A percentile compares a stretch with the other conserved stretches of the same genome.
Conservation (phyloP, 2,113 vertebrate genomes). For the Cinclus cinclus region DNA sequence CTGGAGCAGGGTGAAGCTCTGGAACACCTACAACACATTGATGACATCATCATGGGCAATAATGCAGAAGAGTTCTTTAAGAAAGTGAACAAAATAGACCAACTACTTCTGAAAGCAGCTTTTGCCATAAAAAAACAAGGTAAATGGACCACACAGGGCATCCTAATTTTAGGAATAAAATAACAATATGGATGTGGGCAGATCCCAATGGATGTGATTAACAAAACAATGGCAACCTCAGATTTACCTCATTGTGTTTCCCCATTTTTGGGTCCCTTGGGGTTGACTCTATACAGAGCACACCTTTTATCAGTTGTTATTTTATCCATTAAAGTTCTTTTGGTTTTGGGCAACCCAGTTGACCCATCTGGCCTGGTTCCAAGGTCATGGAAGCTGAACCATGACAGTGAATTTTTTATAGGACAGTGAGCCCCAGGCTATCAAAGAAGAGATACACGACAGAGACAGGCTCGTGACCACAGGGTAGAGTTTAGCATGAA, state of each 20-base stretch:
- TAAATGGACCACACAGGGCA: neutral
- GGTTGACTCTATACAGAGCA: too few species aligned
- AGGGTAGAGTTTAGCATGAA: neutral
- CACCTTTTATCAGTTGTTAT: too few species aligned
- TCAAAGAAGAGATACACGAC: neutral
- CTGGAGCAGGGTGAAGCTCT: neutral
- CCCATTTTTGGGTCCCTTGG: too few species aligned
- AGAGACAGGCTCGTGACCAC: rapidly evolving
- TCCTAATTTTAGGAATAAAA: neutral
- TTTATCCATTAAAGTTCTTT: too few species aligned
- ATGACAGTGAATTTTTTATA: neutral
- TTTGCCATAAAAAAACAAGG: neutral
- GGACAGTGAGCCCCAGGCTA: neutral
- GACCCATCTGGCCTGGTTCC: too few species aligned
- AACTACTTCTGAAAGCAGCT: neutral
- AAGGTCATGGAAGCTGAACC: too few species aligned
- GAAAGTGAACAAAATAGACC: neutral
- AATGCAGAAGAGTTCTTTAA: neutral
- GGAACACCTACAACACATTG: neutral
- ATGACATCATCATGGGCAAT: neutral
- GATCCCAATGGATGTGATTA: neutral
- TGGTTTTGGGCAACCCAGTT: too few species aligned
- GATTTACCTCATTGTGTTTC: too few species aligned
- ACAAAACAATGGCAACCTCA: neutral
- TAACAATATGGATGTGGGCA: neutral